phyloP scores from a whole-genome alignment of 2,797 vertebrate species.

The Glossophaga mutica region DNA sequence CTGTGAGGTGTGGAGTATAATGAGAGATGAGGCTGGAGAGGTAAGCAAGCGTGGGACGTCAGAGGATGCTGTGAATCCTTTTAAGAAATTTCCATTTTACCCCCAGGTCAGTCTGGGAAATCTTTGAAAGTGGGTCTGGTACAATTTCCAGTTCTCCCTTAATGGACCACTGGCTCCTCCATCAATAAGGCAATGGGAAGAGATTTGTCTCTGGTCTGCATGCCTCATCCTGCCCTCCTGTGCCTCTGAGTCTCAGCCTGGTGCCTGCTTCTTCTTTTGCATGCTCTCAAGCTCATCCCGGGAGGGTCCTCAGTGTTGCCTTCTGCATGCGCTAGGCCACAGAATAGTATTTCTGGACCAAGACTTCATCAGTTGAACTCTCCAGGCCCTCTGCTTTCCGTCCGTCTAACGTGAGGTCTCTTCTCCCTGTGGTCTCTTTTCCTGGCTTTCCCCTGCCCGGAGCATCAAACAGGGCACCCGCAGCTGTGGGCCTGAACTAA shows the following conservation, averaged over 20 bases:
- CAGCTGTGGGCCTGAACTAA: not conserved
- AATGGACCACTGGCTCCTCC: not conserved
- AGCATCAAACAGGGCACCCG: not conserved
- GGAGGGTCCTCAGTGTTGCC: not conserved
- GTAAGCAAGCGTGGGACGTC: no score
- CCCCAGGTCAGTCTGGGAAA: not conserved
- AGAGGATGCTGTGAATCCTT: not conserved
- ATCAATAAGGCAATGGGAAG: no score
- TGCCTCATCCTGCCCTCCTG: rapidly evolving
- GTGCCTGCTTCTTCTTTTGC: not conserved
- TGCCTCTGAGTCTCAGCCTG: not conserved
- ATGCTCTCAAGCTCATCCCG: not conserved
- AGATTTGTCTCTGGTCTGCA: not conserved
- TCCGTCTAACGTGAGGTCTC: not conserved
- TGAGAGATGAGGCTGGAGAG: not conserved
- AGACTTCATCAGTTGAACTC: not conserved
- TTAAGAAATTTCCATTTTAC: not conserved
- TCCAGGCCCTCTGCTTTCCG: not conserved
- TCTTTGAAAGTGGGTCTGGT: not conserved
- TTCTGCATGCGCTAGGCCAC: not conserved
- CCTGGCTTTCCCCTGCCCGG: not conserved
- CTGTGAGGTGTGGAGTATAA: not conserved
- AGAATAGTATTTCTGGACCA: not conserved
- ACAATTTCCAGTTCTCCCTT: not conserved
- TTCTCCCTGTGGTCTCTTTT: not conserved